A percentile compares a stretch with the other conserved stretches of the same genome.
These are phyloP conservation scores for Rana temporaria DNA, from an alignment of 2,113 vertebrate genomes.

Conservation along the genomic window DNA sequence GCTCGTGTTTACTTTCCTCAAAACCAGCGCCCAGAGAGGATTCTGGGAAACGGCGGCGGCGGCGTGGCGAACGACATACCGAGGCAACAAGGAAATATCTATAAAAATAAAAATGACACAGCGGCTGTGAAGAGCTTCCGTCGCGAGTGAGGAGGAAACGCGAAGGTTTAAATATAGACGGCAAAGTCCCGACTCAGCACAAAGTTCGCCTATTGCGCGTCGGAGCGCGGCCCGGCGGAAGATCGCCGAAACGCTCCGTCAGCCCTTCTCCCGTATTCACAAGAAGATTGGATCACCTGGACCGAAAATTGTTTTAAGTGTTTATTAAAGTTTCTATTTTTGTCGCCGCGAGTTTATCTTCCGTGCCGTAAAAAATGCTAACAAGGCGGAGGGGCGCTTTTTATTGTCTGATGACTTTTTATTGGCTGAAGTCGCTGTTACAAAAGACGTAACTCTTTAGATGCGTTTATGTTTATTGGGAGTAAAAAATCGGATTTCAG, in stretches of 20 bases:
- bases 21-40: background rate
- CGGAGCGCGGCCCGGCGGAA: background rate
- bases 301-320: background rate
- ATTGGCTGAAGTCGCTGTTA: too few relatives aligned
- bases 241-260: background rate
- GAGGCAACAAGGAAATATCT: background rate
- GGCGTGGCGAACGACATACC: background rate
- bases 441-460: too few relatives aligned
- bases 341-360: background rate
- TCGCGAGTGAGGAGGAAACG: background rate
- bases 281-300: conserved; percentile 2
- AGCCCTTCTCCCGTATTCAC: background rate
- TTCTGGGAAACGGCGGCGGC: background rate
- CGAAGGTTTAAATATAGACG: conserved; percentile 24
- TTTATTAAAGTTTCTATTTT: background rate
- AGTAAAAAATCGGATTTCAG: too few relatives aligned
- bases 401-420: too few relatives aligned
- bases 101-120: background rate
- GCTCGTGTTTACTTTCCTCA: background rate
- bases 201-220: background rate
- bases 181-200: background rate
- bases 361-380: too few relatives aligned
- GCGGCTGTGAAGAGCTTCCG: background rate
- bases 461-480: too few relatives aligned
- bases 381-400: too few relatives aligned